phyloP scores from a whole-genome alignment of 2,113 vertebrate species.

The western clawed frog (Xenopus tropicalis) region UCB_Xtro_10.0 CM004444.2:136307001-136307500 shows the following conservation, averaged over 20 bases:
- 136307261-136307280: constrained; percentile 5
- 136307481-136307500: constrained; percentile 37
- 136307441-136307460: constrained; percentile 37
- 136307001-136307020: too few species aligned
- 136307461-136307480: constrained; percentile 35
- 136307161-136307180: constrained; percentile 38
- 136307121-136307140: constrained; percentile 35
- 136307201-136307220: background rate
- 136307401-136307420: constrained; percentile 1
- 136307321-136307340: background rate
- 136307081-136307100: constrained; percentile 19
- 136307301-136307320: background rate
- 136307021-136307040: too few species aligned
- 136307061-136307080: constrained; percentile 32
- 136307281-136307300: background rate
- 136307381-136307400: constrained; percentile 4
- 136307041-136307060: constrained; percentile 36
- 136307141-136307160: constrained; percentile 29
- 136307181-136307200: constrained; percentile 30
- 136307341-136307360: background rate
- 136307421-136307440: constrained; percentile 15
- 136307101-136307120: constrained; percentile 42
- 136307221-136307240: constrained; percentile 7
- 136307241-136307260: background rate
- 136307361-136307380: background rate